Evolutionary conservation across 2,888 invertebrate genomes (phyloP).

Genomic region (Disparrhopalites patrizii): DNA sequence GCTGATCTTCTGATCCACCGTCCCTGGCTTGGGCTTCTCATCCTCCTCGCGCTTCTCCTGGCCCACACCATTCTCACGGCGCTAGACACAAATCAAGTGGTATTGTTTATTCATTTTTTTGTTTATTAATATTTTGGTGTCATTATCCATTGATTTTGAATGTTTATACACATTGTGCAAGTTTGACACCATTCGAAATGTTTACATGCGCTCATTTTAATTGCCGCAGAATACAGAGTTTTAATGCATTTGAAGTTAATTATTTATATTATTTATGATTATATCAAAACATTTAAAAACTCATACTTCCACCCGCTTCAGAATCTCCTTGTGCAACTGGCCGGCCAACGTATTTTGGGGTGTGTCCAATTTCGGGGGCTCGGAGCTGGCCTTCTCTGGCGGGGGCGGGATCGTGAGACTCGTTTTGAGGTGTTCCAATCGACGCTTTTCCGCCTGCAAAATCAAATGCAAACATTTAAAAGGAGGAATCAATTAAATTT

Average conservation of each 20-base stretch:
- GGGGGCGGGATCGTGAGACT: not conserved
- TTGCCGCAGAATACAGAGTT: not conserved
- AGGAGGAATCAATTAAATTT: not conserved
- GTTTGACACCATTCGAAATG: no score
- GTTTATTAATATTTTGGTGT: no score
- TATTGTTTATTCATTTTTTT: no score
- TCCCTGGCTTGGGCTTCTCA: constrained; percentile 42
- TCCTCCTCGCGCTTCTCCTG: constrained; percentile 32
- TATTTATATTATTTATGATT: not conserved
- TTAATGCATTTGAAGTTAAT: not conserved
- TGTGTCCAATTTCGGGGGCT: constrained; percentile 18
- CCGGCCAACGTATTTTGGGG: constrained; percentile 59
- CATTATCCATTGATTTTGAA: not conserved
- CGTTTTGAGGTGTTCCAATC: constrained; percentile 31
- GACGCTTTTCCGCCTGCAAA: constrained; percentile 46
- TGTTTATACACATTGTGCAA: not conserved
- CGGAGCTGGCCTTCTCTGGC: not conserved
- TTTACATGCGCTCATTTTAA: no score
- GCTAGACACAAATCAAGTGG: constrained; percentile 29
- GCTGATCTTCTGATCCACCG: constrained; percentile 41
- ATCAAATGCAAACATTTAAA: not conserved
- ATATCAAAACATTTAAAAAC: no score
- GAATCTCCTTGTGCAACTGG: constrained; percentile 67
- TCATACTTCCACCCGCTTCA: constrained; percentile 63
- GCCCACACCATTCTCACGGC: constrained; percentile 35